Conservation (phyloP, 2,888 invertebrate genomes). For the Ceratothoa steindachneri region DNA sequence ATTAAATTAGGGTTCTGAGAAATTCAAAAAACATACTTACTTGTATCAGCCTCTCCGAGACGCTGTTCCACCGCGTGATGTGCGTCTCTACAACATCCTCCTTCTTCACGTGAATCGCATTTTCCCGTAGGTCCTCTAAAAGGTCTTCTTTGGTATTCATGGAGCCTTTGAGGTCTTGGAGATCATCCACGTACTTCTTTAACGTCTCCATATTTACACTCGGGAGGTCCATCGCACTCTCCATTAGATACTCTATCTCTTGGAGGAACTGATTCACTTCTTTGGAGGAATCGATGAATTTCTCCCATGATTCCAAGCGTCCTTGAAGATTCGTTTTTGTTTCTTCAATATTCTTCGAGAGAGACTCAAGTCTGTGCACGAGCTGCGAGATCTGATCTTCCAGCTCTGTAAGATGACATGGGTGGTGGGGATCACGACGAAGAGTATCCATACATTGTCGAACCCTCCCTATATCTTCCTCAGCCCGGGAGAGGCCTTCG, state of each 20-base stretch:
- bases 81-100: slow-evolving; percentile 35
- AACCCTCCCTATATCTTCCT: slow-evolving; percentile 39
- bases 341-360: slow-evolving; percentile 34
- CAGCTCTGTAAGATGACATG: slow-evolving; percentile 40
- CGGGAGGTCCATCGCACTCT: slow-evolving; percentile 39
- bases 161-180: slow-evolving; percentile 36
- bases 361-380: slow-evolving; percentile 25
- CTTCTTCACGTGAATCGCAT: slow-evolving; percentile 42
- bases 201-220: slow-evolving; percentile 32
- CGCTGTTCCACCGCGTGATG: slow-evolving; percentile 41
- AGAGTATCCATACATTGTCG: slow-evolving; percentile 40
- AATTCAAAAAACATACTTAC: slow-evolving; percentile 28
- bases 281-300: slow-evolving; percentile 41
- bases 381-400: slow-evolving; percentile 29
- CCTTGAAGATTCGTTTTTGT: slow-evolving; percentile 34
- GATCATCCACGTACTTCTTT: slow-evolving; percentile 36
- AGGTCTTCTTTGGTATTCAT: slow-evolving; percentile 37
- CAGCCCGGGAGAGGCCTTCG: slow-evolving; percentile 35
- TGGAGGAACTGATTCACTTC: slow-evolving; percentile 42
- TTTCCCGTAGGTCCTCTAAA: slow-evolving; percentile 27
- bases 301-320: slow-evolving; percentile 44
- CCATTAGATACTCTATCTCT: slow-evolving; percentile 43
- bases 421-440: slow-evolving; percentile 43
- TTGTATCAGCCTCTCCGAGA: slow-evolving; percentile 37
- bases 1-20: too few species aligned